These are phyloP conservation scores for Callipepla squamata DNA, from an alignment of 2,113 vertebrate species.

Conservation along the genomic window DNA sequence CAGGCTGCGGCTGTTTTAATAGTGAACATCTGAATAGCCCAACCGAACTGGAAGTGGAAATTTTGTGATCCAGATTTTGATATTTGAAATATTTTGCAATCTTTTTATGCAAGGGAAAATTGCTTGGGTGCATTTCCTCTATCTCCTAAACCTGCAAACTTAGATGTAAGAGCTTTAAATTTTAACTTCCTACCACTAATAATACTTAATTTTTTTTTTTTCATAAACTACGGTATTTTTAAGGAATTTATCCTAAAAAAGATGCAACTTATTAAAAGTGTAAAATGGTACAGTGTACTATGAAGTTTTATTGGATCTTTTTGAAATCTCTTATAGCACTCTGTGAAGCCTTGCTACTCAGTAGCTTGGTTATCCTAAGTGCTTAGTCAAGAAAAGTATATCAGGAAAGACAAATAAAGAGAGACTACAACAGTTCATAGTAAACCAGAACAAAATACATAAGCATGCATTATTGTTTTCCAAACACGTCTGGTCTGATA, in stretches of 20 bases:
- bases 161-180: background rate
- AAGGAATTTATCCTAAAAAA: background rate
- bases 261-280: background rate
- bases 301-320: background rate
- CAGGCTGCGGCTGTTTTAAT: background rate
- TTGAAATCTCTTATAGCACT: background rate
- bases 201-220: background rate
- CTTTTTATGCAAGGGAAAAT: background rate
- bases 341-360: background rate
- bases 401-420: background rate
- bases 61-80: background rate
- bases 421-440: background rate
- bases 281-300: rapidly evolving
- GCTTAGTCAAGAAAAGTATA: background rate
- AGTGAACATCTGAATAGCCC: background rate
- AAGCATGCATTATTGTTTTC: background rate
- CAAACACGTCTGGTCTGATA: background rate
- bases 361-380: background rate
- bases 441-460: background rate
- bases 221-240: background rate
- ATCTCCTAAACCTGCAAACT: background rate
- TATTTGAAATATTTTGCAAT: background rate
- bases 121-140: background rate
- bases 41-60: background rate
- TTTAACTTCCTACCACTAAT: background rate